Evolutionary conservation across 2,888 invertebrate species (phyloP).

Genomic region (Ectobius pallidus): DNA sequence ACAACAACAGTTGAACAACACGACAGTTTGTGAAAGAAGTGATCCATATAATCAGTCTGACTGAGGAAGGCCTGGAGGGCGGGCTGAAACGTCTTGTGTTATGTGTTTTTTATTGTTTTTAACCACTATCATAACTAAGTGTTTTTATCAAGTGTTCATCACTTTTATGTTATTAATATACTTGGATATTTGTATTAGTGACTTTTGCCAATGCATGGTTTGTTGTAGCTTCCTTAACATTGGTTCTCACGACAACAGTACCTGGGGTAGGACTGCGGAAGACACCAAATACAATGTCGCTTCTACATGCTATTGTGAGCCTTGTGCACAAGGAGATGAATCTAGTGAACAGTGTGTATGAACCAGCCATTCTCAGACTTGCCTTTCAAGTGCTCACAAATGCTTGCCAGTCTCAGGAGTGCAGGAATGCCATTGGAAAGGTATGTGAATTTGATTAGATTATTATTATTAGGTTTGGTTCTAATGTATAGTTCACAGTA

Average conservation of each 20-base stretch:
- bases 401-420: conserved; percentile 63
- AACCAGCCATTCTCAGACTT: conserved; percentile 55
- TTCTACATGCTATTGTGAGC: conserved; percentile 60
- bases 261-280: conserved; percentile 60
- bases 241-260: conserved; percentile 59
- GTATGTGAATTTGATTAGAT: conserved; percentile 52
- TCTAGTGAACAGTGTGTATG: conserved; percentile 56
- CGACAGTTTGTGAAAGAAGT: too few species aligned
- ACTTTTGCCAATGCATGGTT: background rate
- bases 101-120: too few species aligned
- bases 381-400: conserved; percentile 61
- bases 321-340: conserved; percentile 61
- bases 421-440: conserved; percentile 66
- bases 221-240: conserved; percentile 58
- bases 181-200: too few species aligned
- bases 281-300: conserved; percentile 57
- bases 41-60: too few species aligned
- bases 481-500: too few species aligned
- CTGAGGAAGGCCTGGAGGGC: too few species aligned
- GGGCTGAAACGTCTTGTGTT: too few species aligned
- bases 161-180: too few species aligned
- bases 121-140: too few species aligned
- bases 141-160: too few species aligned
- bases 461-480: background rate
- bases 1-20: too few species aligned